phyloP scores from a whole-genome alignment of 2,888 invertebrate genomes.

The Cheilosia vernalis region DNA sequence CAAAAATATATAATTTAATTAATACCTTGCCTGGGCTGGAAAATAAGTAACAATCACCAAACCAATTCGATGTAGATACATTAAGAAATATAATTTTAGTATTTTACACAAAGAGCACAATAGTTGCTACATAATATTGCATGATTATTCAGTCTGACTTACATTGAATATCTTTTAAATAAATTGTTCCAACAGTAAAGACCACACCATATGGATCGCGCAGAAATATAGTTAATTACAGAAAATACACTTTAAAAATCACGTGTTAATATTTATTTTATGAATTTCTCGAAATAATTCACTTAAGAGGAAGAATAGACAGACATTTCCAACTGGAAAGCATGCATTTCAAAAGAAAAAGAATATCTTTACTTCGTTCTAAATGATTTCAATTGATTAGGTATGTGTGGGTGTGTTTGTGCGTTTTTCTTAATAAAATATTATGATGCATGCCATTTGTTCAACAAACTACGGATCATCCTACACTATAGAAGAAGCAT shows the following conservation, averaged over 20 bases:
- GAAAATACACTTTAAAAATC: constrained; percentile 64
- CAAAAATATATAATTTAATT: not conserved
- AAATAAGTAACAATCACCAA: constrained; percentile 5
- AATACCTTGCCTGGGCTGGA: not conserved
- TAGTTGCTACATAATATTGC: constrained; percentile 23
- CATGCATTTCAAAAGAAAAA: constrained; percentile 43
- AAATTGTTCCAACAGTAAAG: constrained; percentile 54
- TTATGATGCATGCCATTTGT: constrained; percentile 39
- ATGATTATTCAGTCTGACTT: constrained; percentile 49
- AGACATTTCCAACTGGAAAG: constrained; percentile 39
- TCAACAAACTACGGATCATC: constrained; percentile 9
- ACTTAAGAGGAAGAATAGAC: constrained; percentile 38
- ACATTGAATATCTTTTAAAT: constrained; percentile 65
- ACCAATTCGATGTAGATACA: constrained; percentile 2
- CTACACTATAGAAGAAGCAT: constrained; percentile 44
- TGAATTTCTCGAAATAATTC: constrained; percentile 34
- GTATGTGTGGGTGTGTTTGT: not conserved
- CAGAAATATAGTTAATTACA: constrained; percentile 66
- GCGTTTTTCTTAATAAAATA: no score
- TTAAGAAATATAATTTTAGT: not conserved
- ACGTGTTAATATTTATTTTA: constrained; percentile 34
- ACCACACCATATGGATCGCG: constrained; percentile 55
- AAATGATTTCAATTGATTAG: not conserved
- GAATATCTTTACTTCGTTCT: not conserved
- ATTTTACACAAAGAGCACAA: constrained; percentile 27